These are phyloP conservation scores for Notolabrus celidotus DNA, from an alignment of 2,797 vertebrate species.

Conservation along the genomic window DNA sequence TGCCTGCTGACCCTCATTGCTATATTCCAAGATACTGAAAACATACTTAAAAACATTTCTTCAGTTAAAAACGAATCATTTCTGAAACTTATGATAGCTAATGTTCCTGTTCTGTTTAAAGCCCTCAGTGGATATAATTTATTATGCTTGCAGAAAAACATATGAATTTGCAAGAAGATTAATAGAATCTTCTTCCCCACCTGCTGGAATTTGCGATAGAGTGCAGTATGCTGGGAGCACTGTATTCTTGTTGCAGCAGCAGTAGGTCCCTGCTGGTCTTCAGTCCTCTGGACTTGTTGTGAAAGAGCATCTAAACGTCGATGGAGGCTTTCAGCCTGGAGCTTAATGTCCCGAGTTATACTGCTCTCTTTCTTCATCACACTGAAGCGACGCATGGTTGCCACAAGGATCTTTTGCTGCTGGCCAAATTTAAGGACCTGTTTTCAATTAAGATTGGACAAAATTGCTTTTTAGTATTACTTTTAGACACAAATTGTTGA, in stretches of 20 bases:
- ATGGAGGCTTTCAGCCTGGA: slow-evolving; percentile 89
- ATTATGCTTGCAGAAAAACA: no score
- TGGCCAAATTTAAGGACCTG: slow-evolving; percentile 88
- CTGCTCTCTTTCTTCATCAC: slow-evolving; percentile 94
- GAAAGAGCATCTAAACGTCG: slow-evolving; percentile 86
- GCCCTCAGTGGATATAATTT: no score
- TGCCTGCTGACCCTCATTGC: no score
- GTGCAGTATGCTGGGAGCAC: slow-evolving; percentile 85
- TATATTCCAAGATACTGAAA: no score
- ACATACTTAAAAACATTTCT: no score
- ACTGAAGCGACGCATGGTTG: slow-evolving; percentile 94
- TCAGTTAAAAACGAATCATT: neutral
- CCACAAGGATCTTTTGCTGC: slow-evolving; percentile 90
- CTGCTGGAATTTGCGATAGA: slow-evolving; percentile 87
- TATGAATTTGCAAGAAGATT: no score
- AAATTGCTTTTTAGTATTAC: neutral
- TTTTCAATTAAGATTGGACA: slow-evolving; percentile 11
- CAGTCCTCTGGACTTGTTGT: slow-evolving; percentile 85
- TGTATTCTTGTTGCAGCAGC: slow-evolving; percentile 88
- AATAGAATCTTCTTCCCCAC: slow-evolving; percentile 40
- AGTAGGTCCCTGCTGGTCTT: slow-evolving; percentile 82
- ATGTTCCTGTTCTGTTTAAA: no score
- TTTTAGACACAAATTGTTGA: no score
- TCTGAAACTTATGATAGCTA: no score
- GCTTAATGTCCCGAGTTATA: slow-evolving; percentile 90